phyloP scores from a whole-genome alignment of 2,888 invertebrate species.

The Pristionchus japonicus region DNA sequence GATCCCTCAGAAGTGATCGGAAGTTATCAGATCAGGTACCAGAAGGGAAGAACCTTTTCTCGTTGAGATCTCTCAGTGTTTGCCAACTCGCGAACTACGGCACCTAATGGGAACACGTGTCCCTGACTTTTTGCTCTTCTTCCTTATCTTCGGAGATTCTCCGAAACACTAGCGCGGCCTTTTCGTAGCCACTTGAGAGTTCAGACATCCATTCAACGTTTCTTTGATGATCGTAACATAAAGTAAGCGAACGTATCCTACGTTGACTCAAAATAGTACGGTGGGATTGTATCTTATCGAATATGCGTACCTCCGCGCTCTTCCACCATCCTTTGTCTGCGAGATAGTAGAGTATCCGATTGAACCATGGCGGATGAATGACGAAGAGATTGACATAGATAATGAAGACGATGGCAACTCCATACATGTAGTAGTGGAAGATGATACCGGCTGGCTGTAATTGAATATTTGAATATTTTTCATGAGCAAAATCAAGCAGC shows the following conservation, averaged over 20 bases:
- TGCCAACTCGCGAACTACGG: neutral
- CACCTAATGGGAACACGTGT: neutral
- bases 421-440: constrained; percentile 45
- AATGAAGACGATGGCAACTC: constrained; percentile 17
- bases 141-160: neutral
- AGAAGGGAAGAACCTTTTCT: neutral
- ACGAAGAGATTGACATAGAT: constrained; percentile 41
- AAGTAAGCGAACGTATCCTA: too few relatives aligned
- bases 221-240: neutral
- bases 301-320: constrained; percentile 31
- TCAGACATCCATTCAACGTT: neutral
- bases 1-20: neutral
- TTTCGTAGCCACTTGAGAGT: neutral
- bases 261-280: too few relatives aligned
- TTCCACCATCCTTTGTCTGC: neutral
- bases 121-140: neutral
- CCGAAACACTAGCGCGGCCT: neutral
- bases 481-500: too few relatives aligned
- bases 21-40: neutral
- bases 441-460: constrained; percentile 21
- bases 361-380: constrained; percentile 31
- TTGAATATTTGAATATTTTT: neutral
- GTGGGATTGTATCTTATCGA: too few relatives aligned
- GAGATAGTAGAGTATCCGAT: constrained; percentile 20
- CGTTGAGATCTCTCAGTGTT: neutral